Conservation (phyloP, 1,140 invertebrate species). For the Bombus haemorrhoidalis region DNA sequence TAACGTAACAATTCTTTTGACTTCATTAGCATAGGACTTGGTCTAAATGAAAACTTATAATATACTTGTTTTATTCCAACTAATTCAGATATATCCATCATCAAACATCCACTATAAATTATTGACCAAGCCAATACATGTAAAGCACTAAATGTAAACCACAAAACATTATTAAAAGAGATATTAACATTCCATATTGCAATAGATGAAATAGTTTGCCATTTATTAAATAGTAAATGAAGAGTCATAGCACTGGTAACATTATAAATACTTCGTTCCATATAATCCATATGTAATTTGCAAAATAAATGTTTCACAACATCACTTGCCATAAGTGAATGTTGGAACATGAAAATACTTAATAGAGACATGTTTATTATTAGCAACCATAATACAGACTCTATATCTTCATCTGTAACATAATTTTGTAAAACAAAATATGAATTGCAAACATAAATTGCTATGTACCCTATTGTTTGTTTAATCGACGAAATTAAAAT, state of each 20-base stretch:
- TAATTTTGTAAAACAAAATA: conserved; percentile 38
- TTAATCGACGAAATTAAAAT: neutral
- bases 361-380: conserved; percentile 79
- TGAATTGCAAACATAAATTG: conserved; percentile 3
- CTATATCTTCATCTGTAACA: conserved; percentile 68
- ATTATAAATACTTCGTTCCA: conserved; percentile 83
- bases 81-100: conserved; percentile 85
- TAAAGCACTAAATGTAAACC: conserved; percentile 79
- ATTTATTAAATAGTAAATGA: conserved; percentile 78
- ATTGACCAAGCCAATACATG: conserved; percentile 84
- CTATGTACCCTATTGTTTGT: conserved; percentile 46
- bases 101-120: conserved; percentile 85
- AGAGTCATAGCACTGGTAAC: conserved; percentile 68
- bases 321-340: conserved; percentile 81
- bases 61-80: conserved; percentile 85
- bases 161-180: conserved; percentile 74
- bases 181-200: conserved; percentile 82
- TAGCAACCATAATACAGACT: conserved; percentile 70
- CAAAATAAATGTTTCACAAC: conserved; percentile 77
- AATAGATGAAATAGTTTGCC: conserved; percentile 78
- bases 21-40: conserved; percentile 80
- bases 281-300: conserved; percentile 76
- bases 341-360: conserved; percentile 82
- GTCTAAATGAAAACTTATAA: conserved; percentile 80
- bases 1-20: conserved; percentile 79